Base-by-base conservation (phyloP, 2,888 invertebrate species). In the Mongoloraphidia duomilia region DNA sequence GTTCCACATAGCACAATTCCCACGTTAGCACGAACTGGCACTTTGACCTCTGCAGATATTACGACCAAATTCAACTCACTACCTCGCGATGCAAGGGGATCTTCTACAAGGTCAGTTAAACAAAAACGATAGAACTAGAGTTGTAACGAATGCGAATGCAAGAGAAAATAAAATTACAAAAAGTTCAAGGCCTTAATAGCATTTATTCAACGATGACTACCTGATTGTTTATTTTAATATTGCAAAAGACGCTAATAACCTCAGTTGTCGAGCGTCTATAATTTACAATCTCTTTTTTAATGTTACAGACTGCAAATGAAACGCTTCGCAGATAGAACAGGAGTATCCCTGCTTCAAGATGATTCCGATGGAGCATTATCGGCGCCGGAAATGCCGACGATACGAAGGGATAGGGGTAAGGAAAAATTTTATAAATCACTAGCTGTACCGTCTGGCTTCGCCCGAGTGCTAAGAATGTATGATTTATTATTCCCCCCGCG, bases 341-440 rank as follows among this genome's bases (percentile, higher is more conserved):
- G 74, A 34, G 66, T 72, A 35, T 65, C 74, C 40, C 64, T 75
- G 9, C 58, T 70, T 40, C 80, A 83, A 66, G 85, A 86, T 61
- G 86, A 86, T 64, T 79, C 80, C 58, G 87, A 87, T 65, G 86
- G 84, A 45, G 83, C 84, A 52, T 74, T 84, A 51, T 87, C 84
- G 44, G 87, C 87, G 14, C 87, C 87, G 13, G 88, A 88, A 69
- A 77, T 85, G 68, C 83, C 85, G 63, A 65, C 75, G 63, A 67
- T 77, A 66, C 62, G 81, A 63, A 66, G 79, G 56, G 78, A 78
- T 57, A 68, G 79, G 71, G 79, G 79, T 76, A 67, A 63, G 62
- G 57, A 37, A 51, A 34, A 34, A 41, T 26, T 26, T 6, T 26
- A 6, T 26, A 26, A 26, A 26, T 3, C 6, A 6, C 6, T 26